phyloP scores from a whole-genome alignment of 1,140 invertebrate genomes.

The Zeugodacus cucurbitae region DNA sequence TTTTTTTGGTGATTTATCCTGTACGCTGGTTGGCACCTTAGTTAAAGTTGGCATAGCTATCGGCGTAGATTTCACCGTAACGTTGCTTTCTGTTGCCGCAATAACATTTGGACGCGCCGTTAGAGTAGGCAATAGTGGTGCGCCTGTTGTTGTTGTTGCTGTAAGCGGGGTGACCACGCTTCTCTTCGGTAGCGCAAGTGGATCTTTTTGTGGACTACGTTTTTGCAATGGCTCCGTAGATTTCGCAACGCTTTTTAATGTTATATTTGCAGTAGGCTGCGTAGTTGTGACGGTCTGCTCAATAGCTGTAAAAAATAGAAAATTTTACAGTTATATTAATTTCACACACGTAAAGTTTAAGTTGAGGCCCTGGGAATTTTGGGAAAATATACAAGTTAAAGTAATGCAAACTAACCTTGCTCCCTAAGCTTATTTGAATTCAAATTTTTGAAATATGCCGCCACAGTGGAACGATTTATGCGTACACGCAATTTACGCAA shows the following conservation, averaged over 20 bases:
- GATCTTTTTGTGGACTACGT: not conserved
- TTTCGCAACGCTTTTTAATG: too few relatives aligned
- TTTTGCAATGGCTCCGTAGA: too few relatives aligned
- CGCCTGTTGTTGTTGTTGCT: not conserved
- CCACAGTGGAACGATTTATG: constrained; percentile 40
- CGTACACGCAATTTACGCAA: constrained; percentile 41
- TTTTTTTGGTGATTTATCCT: not conserved
- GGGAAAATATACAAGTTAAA: not conserved
- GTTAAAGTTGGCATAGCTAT: not conserved
- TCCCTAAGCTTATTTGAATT: not conserved
- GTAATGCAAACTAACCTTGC: not conserved
- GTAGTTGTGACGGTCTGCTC: not conserved
- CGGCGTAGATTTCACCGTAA: not conserved
- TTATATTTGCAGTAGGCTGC: not conserved
- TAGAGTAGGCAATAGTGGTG: not conserved
- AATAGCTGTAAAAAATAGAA: not conserved
- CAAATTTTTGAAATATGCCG: not conserved
- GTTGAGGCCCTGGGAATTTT: too few relatives aligned
- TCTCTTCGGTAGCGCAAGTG: not conserved
- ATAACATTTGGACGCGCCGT: not conserved
- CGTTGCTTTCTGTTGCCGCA: not conserved
- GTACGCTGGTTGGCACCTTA: not conserved
- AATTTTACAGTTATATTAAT: not conserved
- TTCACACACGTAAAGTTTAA: not conserved
- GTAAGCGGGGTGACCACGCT: not conserved